Evolutionary conservation across 2,113 vertebrate species (phyloP).

Genomic region (Ophthalmolycus amberensis): DNA sequence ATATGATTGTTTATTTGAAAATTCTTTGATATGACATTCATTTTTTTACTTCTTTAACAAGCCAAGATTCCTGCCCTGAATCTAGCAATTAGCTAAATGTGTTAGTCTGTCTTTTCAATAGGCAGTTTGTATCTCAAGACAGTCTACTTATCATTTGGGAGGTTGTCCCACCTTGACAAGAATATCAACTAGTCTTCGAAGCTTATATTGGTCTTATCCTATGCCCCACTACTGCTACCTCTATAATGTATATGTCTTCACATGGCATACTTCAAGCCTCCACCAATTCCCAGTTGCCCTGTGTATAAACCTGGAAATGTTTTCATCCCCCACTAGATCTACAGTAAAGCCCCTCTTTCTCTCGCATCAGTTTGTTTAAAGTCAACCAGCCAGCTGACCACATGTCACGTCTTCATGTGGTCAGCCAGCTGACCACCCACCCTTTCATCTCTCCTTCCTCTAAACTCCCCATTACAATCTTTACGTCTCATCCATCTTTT

Average conservation of each 20-base stretch:
- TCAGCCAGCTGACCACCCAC: too few relatives aligned
- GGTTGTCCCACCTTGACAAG: neutral
- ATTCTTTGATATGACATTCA: neutral
- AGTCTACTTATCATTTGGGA: neutral
- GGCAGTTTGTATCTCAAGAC: neutral
- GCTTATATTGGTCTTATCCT: conserved; percentile 22
- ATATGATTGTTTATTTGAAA: neutral
- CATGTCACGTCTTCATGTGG: neutral
- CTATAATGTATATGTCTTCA: conserved; percentile 25
- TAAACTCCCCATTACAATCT: neutral
- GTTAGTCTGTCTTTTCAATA: neutral
- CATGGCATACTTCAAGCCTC: conserved; percentile 30
- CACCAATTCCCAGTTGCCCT: conserved; percentile 45
- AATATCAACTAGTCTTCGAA: neutral
- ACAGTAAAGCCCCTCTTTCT: conserved; percentile 33
- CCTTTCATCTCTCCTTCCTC: neutral
- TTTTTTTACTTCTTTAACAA: neutral
- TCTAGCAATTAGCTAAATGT: neutral
- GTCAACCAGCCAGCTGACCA: conserved; percentile 3
- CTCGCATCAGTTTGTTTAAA: conserved; percentile 31
- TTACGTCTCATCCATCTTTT: neutral
- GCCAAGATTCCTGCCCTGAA: neutral
- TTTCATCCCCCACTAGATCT: conserved; percentile 17
- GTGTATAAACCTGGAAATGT: conserved; percentile 22
- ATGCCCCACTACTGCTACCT: neutral